Evolutionary conservation across 1,140 invertebrate species (phyloP).

Genomic region (Stenopsyche tienmushanensis): DNA sequence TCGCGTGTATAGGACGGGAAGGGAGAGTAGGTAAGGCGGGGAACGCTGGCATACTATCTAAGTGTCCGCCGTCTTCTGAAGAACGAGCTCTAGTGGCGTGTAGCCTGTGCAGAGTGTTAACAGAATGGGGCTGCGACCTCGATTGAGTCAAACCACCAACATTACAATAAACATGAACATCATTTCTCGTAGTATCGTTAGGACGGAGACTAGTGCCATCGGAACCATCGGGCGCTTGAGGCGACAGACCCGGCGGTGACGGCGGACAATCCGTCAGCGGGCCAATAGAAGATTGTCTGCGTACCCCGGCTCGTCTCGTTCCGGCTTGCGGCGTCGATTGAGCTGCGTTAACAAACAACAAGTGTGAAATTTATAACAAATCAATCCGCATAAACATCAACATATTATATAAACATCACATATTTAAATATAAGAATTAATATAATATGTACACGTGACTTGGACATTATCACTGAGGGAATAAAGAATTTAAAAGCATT

Average conservation of each 20-base stretch:
- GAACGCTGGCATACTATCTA: slow-evolving; percentile 34
- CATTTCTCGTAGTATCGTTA: slow-evolving; percentile 50
- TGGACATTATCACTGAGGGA: too few relatives aligned
- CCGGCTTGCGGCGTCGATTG: slow-evolving; percentile 61
- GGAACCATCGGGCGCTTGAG: slow-evolving; percentile 44
- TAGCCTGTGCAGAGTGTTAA: slow-evolving; percentile 51
- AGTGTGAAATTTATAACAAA: too few relatives aligned
- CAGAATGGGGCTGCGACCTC: slow-evolving; percentile 53
- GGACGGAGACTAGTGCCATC: slow-evolving; percentile 41
- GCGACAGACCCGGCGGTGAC: slow-evolving; percentile 48
- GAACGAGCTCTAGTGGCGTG: slow-evolving; percentile 23
- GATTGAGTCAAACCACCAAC: slow-evolving; percentile 44
- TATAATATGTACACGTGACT: too few relatives aligned
- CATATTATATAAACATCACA: too few relatives aligned
- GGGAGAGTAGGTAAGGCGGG: slow-evolving; percentile 23
- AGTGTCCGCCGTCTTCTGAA: slow-evolving; percentile 32
- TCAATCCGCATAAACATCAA: too few relatives aligned
- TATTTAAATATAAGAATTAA: too few relatives aligned
- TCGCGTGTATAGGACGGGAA: slow-evolving; percentile 30
- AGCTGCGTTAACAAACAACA: slow-evolving; percentile 44
- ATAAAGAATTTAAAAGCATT: background rate
- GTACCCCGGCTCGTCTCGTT: slow-evolving; percentile 55
- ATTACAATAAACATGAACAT: slow-evolving; percentile 45
- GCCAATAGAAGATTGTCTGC: slow-evolving; percentile 60
- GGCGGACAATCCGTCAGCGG: slow-evolving; percentile 55